Evolutionary conservation across 1,140 invertebrate genomes (phyloP), one percentile per base, ranked within the genome.

Genomic region (Drosophila ananassae): DNA sequence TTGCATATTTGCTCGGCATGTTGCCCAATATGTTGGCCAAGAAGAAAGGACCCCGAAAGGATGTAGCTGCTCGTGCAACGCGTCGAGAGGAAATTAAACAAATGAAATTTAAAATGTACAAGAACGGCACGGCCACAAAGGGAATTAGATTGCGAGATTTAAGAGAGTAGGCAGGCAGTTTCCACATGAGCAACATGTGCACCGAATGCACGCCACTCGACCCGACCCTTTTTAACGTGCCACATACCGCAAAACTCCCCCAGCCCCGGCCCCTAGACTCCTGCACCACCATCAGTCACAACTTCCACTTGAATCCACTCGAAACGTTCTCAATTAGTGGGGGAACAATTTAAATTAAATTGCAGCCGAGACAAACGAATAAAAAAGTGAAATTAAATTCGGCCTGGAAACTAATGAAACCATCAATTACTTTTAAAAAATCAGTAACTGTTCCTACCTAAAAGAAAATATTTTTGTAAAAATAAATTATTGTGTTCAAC

Each of bases 21-120:
- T 87, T 82, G 71, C 58, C 62, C 82, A 78, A 85, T 85, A 82
- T 85, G 78, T 75, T 75, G 41, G 32, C 47, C 47, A 25, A 54
- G n/a, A 67, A 50, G 41, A 67, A 54, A 28, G 22, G 41, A 48
- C 24, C 22, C 51, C 12, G 12, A 24, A 34, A 44, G 2, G 56
- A 21, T 21, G 12, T 34, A 39, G 22, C 24, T 25, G n/a, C 21
- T 62, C 53, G 57, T 39, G 69, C 57, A 28, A 61, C 55, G 22
- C 28, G 50, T 22, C 51, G 25, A 32, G 48, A 25, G 51, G 53
- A 75, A 80, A 80, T 73, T 76, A 77, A 62, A 66, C 63, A 81
- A 71, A 77, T 62, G 30, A 77, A 85, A 76, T 81, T 81, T 87
- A 58, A 85, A 54, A 58, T 8, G 21, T 50, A 28, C 21, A 30